phyloP scores from a whole-genome alignment of 2,113 vertebrate species.

The Bufo bufo region DNA sequence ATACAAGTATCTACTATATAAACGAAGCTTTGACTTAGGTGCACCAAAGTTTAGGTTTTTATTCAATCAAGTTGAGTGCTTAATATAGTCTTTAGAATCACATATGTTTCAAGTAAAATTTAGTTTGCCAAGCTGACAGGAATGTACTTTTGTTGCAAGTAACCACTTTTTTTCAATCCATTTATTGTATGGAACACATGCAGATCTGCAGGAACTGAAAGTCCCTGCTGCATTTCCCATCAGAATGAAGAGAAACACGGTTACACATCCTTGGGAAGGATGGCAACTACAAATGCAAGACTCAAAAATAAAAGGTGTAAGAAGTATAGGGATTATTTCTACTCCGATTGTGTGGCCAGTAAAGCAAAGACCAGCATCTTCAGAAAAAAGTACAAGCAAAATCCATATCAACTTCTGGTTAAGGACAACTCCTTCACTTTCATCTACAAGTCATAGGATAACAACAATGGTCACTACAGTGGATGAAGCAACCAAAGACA shows the following conservation, averaged over 20 bases:
- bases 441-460: conserved; percentile 66
- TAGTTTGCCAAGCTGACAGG: background rate
- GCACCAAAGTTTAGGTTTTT: background rate
- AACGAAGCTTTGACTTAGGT: background rate
- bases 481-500: conserved; percentile 53
- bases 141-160: conserved; percentile 27
- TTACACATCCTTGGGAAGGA: conserved; percentile 59
- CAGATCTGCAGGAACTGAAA: conserved; percentile 70
- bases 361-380: conserved; percentile 72
- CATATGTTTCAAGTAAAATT: background rate
- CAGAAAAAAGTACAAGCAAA: conserved; percentile 68
- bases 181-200: conserved; percentile 61
- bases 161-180: conserved; percentile 61
- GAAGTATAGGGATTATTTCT: conserved; percentile 81
- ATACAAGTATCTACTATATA: background rate
- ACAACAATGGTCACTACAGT: conserved; percentile 51
- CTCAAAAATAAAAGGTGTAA: conserved; percentile 70
- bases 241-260: conserved; percentile 70
- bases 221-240: conserved; percentile 66
- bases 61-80: background rate
- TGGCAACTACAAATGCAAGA: conserved; percentile 61
- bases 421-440: conserved; percentile 57
- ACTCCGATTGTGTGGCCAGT: conserved; percentile 79
- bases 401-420: conserved; percentile 56
- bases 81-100: background rate